These are phyloP conservation scores for Chelonus formosanus DNA, from an alignment of 2,888 invertebrate genomes.

Conservation along the genomic window DNA sequence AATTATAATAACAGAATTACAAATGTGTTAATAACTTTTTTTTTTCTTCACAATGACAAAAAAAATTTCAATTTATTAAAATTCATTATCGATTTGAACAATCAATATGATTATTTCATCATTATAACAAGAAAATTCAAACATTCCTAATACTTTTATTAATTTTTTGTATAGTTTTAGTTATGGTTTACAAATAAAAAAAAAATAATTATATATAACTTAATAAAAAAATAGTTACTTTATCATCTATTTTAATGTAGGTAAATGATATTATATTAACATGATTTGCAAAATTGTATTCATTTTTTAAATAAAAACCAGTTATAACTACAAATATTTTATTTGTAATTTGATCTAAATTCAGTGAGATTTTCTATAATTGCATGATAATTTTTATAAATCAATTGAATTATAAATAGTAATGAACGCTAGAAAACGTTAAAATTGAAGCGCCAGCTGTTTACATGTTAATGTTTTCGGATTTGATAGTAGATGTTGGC, in stretches of 20 bases:
- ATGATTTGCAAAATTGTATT: too few species aligned
- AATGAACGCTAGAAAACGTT: not conserved
- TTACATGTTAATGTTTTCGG: slow-evolving; percentile 50
- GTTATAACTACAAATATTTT: too few species aligned
- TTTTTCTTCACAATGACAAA: not conserved
- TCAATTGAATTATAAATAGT: too few species aligned
- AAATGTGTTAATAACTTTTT: not conserved
- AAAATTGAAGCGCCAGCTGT: slow-evolving; percentile 46
- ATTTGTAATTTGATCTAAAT: too few species aligned
- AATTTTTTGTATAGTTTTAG: not conserved
- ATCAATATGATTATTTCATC: not conserved
- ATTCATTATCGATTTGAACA: too few species aligned
- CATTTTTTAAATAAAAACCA: too few species aligned
- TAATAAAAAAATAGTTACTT: not conserved
- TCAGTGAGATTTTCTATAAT: too few species aligned
- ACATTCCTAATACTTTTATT: slow-evolving; percentile 13
- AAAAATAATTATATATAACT: slow-evolving; percentile 2
- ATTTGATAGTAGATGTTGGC: slow-evolving; percentile 34
- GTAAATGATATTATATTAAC: too few species aligned
- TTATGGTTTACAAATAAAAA: slow-evolving; percentile 1
- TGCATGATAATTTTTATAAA: too few species aligned
- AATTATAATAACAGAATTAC: not conserved
- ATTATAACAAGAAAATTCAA: too few species aligned
- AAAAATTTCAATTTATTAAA: too few species aligned
- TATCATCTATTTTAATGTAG: too few species aligned